Base-by-base conservation (phyloP, 2,113 vertebrate species). In the Chionis minor region DNA sequence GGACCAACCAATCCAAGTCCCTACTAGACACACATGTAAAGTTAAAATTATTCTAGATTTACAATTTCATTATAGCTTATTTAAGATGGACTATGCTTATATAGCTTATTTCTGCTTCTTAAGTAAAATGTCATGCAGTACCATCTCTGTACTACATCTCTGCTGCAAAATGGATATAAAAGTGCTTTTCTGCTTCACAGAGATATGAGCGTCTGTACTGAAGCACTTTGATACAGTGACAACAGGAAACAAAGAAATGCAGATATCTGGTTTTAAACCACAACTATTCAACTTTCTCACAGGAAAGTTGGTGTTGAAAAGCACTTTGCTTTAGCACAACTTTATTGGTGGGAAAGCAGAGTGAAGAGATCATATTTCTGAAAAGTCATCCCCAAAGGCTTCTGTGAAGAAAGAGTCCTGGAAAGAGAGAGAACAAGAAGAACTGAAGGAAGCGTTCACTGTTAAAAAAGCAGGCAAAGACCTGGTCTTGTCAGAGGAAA, bases 161-260 rank as follows among this genome's bases (percentile, higher is more conserved):
- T 51, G 71, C 69, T 74, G 38, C 38, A 91, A 79, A 89, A 54
- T 10, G 59, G 81, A 63, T 94, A 81, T 51, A 71, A 63, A 88
- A 85, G 63, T 49, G 69, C 44, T 94, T 89, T 72, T 52, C 74
- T 87, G 35, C 62, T 59, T 90, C 58, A 61, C 18, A 86, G 81
- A 91, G 81, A 91, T 88, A 74, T 13, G 61, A 71, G 13, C 28
- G 19, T 33, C 81, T 88, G 12, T 35, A 75, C 15, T 70, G 81
- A 93, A 91, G 51, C 19, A 44, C 61, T 87, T 86, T 81, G 81
- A 89, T 85, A 81, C 47, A 30, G 12, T 92, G 94, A 74, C 86
- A 96, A 79, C 73, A 93, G 77, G 33, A 61, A 81, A 81, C 73
- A 95, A 94, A 95, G 82, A 92, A 88, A 95, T 49, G n/a, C 19